Percentiles rank a stretch among this genome's conserved stretches.
Conservation (phyloP, 2,888 invertebrate genomes). For the Heteromurus nitidus region DNA sequence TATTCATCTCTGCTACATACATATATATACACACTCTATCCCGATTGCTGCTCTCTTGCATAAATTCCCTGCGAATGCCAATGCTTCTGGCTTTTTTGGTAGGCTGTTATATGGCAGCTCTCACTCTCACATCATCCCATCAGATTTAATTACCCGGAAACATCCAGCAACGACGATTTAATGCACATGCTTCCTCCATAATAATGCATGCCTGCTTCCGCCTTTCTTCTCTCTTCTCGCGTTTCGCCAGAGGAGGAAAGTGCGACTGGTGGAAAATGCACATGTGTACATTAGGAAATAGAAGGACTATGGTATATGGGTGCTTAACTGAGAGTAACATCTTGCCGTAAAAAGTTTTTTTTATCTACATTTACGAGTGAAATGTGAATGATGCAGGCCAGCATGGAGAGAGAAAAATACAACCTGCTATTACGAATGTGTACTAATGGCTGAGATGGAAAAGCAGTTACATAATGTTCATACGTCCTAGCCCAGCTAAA, state of each 20-base stretch:
- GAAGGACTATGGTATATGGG: too few relatives aligned
- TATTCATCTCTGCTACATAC: too few relatives aligned
- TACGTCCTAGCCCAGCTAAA: too few relatives aligned
- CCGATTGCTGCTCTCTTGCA: too few relatives aligned
- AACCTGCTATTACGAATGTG: too few relatives aligned
- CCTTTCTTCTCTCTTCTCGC: slow-evolving; percentile 19
- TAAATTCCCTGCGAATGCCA: too few relatives aligned
- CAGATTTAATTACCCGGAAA: slow-evolving; percentile 66
- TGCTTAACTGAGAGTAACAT: slow-evolving; percentile 29
- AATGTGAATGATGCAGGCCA: slow-evolving; percentile 28
- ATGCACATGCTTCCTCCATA: slow-evolving; percentile 61
- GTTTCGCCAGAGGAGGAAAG: not conserved
- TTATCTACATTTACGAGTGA: slow-evolving; percentile 21
- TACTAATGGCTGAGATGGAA: too few relatives aligned
- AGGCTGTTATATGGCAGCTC: slow-evolving; percentile 36
- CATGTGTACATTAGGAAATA: slow-evolving; percentile 13
- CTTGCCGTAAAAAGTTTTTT: slow-evolving; percentile 43
- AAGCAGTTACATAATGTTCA: too few relatives aligned
- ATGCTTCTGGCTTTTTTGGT: slow-evolving; percentile 27
- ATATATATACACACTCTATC: too few relatives aligned
- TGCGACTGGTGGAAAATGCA: not conserved
- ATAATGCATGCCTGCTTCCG: slow-evolving; percentile 48
- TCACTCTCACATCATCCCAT: slow-evolving; percentile 54
- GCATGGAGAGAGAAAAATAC: too few relatives aligned
- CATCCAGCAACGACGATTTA: slow-evolving; percentile 58